phyloP scores from a whole-genome alignment of 2,797 vertebrate species.

The Danio kyathit region DNA sequence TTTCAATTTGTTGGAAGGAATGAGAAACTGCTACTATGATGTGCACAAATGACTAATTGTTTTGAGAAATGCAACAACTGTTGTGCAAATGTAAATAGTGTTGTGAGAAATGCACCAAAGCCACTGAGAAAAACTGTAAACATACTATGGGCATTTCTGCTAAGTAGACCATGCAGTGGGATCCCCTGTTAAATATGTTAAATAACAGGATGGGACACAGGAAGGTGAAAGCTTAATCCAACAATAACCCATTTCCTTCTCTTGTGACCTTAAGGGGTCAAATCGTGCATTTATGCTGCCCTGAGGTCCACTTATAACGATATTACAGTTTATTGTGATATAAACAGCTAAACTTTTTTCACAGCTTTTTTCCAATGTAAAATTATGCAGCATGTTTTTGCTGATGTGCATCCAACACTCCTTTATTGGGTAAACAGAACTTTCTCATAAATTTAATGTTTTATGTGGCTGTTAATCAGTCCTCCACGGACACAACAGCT shows the following conservation, averaged over 20 bases:
- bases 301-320: neutral
- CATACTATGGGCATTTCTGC: neutral
- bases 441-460: neutral
- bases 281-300: neutral
- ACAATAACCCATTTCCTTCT: neutral
- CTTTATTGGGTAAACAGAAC: neutral
- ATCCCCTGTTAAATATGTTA: neutral
- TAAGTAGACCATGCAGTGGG: neutral
- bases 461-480: no score
- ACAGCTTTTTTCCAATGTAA: neutral
- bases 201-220: conserved; percentile 13
- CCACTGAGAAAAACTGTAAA: no score
- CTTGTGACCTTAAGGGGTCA: neutral
- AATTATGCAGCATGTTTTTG: neutral
- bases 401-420: neutral
- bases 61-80: no score
- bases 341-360: neutral
- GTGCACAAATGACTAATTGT: no score
- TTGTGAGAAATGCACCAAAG: no score
- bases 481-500: neutral
- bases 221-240: neutral
- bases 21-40: no score
- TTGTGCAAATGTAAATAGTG: no score
- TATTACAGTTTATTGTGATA: neutral
- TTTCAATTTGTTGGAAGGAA: no score